Base-by-base conservation (phyloP, 2,797 vertebrate species). In the Neomorphus geoffroyi region DNA sequence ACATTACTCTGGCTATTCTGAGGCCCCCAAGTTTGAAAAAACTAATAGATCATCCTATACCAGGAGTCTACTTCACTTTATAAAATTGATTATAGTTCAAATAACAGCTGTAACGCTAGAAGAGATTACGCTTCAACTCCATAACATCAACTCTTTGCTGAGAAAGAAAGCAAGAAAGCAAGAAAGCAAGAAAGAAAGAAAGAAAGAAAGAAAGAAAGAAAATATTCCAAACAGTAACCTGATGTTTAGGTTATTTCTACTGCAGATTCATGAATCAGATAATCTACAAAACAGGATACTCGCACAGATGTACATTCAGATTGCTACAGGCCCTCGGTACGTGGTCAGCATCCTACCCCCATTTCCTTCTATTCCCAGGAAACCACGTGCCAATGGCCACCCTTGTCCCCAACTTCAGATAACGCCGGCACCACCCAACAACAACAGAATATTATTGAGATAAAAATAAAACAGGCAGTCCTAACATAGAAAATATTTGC, bases 301-400 rank as follows among this genome's bases (percentile, higher is more conserved):
- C 0, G 0, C 70, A 73, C 88, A 92, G 91, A 95, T 93, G 56
- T 18, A 54, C 35, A 4, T n/a, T 80, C 33, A 85, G 75, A 93
- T 87, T 79, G 67, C 83, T 72, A 16, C 54, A 82, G 78, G 32
- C 88, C 84, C 74, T 85, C 78, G 9, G 67, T 54, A 57, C 57
- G 15, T 1, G 32, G 74, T 58, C 90, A 91, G 93, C 78, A 95
- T 88, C 80, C 91, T 92, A 96, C 35, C 90, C 86, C 78, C 71
- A 35, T 82, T 95, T 95, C 94, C 94, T 95, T 94, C 67, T 85
- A 73, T 95, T 96, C 90, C 95, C 74, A 85, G 94, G 90, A 95
- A 96, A 87, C 56, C 84, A 88, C 5, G 7, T 90, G 90, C 94
- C 90, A 88, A 57, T 60, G 74, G 84, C 80, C 84, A 95, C 86